These are phyloP conservation scores for Glaucopsyche alexis DNA, from an alignment of 2,888 invertebrate species.

Conservation along the genomic window DNA sequence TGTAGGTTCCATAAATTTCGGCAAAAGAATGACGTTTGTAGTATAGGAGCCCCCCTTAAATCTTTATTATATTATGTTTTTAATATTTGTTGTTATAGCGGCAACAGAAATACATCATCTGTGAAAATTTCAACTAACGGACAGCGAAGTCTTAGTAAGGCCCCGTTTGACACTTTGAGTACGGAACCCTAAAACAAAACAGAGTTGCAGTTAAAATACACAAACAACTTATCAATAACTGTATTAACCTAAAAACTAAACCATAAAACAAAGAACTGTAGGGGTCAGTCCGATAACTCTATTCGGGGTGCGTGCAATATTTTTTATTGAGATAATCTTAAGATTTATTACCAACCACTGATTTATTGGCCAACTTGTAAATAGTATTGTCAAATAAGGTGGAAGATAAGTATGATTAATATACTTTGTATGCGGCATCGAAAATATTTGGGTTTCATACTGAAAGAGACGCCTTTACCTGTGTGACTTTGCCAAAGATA, in stretches of 20 bases:
- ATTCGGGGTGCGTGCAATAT: conserved; percentile 50
- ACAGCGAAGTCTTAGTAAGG: too few relatives aligned
- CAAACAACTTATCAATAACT: conserved; percentile 1
- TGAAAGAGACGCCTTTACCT: background rate
- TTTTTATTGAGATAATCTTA: conserved; percentile 61
- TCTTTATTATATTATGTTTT: too few relatives aligned
- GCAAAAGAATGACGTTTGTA: too few relatives aligned
- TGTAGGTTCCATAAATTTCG: too few relatives aligned
- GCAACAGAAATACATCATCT: too few relatives aligned
- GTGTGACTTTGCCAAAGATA: background rate
- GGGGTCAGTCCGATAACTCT: conserved; percentile 49
- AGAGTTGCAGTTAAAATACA: too few relatives aligned
- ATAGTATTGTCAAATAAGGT: conserved; percentile 42
- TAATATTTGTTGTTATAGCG: too few relatives aligned
- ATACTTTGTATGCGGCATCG: background rate
- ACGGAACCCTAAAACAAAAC: too few relatives aligned
- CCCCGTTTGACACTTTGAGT: too few relatives aligned
- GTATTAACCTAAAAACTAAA: conserved; percentile 26
- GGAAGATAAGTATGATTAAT: conserved; percentile 9
- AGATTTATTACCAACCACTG: conserved; percentile 58
- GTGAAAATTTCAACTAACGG: too few relatives aligned
- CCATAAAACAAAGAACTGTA: conserved; percentile 47
- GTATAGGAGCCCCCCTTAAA: too few relatives aligned
- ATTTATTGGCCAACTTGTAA: conserved; percentile 55
- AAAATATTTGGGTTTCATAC: background rate